phyloP scores from a whole-genome alignment of 2,888 invertebrate species.

The Epistrophe eligans region DNA sequence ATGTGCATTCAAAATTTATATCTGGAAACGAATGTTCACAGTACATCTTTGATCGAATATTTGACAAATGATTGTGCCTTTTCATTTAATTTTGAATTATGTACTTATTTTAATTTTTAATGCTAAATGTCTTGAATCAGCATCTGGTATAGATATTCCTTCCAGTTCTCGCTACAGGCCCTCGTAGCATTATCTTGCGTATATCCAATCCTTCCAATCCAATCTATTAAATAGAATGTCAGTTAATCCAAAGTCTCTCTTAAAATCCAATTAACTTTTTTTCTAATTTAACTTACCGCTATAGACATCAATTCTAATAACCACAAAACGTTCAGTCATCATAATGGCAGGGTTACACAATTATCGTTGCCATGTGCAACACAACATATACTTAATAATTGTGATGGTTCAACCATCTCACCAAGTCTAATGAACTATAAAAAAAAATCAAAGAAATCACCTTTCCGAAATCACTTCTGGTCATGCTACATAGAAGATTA shows the following conservation, averaged over 20 bases:
- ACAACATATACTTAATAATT: background rate
- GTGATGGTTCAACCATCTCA: slow-evolving; percentile 49
- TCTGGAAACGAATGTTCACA: too few relatives aligned
- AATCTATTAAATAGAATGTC: background rate
- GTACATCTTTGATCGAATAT: too few relatives aligned
- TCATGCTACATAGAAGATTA: slow-evolving; percentile 70
- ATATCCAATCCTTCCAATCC: background rate
- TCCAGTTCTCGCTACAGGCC: background rate
- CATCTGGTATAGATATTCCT: too few relatives aligned
- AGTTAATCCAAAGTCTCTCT: background rate
- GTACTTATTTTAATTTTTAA: too few relatives aligned
- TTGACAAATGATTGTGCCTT: too few relatives aligned
- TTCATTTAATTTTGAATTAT: too few relatives aligned
- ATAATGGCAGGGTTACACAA: slow-evolving; percentile 29
- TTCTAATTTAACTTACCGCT: background rate
- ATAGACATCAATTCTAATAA: slow-evolving; percentile 33
- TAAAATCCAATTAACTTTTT: slow-evolving; percentile 10
- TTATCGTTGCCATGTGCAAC: slow-evolving; percentile 7
- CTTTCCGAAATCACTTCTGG: slow-evolving; percentile 69
- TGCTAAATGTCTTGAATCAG: too few relatives aligned
- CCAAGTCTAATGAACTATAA: slow-evolving; percentile 66
- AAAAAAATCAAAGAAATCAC: slow-evolving; percentile 64
- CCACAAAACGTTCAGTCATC: slow-evolving; percentile 18
- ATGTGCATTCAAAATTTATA: too few relatives aligned
- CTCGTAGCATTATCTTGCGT: background rate